phyloP scores from a whole-genome alignment of 2,113 vertebrate genomes.

The Coptodon rendalli region DNA sequence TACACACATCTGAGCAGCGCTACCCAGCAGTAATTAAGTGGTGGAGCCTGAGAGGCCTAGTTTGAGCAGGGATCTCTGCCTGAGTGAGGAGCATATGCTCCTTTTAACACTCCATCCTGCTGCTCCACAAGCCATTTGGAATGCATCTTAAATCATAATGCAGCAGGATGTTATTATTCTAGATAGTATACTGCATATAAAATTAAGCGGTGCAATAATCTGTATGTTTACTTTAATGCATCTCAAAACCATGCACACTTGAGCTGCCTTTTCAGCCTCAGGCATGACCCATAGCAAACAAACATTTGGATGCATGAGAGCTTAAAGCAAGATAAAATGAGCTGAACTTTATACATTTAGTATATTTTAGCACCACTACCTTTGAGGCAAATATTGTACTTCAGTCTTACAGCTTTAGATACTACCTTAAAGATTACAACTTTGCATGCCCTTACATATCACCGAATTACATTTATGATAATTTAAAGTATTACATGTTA shows the following conservation, averaged over 20 bases:
- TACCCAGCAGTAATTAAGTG: slow-evolving; percentile 18
- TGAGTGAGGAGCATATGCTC: slow-evolving; percentile 9
- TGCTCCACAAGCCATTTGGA: not conserved
- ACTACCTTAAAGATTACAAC: not conserved
- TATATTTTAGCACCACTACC: not conserved
- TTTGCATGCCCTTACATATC: not conserved
- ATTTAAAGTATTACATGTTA: not conserved
- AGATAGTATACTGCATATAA: not conserved
- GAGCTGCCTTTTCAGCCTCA: not conserved
- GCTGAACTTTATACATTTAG: not conserved
- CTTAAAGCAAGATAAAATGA: not conserved
- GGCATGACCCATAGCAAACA: not conserved
- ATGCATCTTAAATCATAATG: not conserved
- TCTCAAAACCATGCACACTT: not conserved
- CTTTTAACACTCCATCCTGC: not conserved
- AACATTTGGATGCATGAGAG: not conserved
- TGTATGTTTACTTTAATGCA: not conserved
- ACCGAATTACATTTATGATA: not conserved
- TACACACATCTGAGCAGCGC: not conserved
- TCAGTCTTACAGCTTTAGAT: not conserved
- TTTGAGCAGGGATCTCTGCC: not conserved
- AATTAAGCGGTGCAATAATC: not conserved
- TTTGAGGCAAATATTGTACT: not conserved
- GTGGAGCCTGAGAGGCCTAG: not conserved
- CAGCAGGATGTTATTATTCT: not conserved